phyloP scores from a whole-genome alignment of 2,113 vertebrate species.

The Ctenodactylus gundi region DNA sequence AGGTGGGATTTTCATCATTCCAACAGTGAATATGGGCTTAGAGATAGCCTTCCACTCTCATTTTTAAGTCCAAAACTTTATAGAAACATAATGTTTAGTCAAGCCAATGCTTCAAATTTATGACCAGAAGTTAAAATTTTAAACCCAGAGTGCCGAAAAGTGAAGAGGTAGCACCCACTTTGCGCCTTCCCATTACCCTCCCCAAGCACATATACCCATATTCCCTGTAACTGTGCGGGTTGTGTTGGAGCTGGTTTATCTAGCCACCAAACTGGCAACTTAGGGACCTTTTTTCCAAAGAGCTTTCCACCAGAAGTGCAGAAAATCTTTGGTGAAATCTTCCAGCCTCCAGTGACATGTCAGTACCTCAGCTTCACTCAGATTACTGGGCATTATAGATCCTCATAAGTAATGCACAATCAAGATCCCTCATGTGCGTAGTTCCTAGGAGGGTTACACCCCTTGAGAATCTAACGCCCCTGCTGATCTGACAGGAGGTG shows the following conservation, averaged over 20 bases:
- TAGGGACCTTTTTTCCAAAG: not conserved
- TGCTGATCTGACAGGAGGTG: too few relatives aligned
- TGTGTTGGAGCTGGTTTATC: not conserved
- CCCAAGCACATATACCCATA: not conserved
- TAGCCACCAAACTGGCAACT: not conserved
- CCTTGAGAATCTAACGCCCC: too few relatives aligned
- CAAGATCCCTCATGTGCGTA: too few relatives aligned
- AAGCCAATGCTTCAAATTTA: not conserved
- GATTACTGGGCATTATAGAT: too few relatives aligned
- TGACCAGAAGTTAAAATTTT: slow-evolving; percentile 22
- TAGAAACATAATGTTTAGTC: not conserved
- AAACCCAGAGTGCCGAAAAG: not conserved
- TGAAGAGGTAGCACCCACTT: not conserved
- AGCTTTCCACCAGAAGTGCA: not conserved
- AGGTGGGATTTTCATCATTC: not conserved
- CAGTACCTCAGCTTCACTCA: too few relatives aligned
- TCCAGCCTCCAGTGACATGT: not conserved
- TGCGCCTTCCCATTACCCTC: not conserved
- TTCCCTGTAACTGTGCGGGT: not conserved
- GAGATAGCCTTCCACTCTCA: not conserved
- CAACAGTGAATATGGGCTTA: not conserved
- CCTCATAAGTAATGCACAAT: too few relatives aligned
- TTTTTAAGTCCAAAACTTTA: not conserved
- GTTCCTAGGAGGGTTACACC: too few relatives aligned
- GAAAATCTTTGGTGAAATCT: not conserved